Evolutionary conservation across 2,888 invertebrate genomes (phyloP).

Genomic region (Erannis defoliaria): DNA sequence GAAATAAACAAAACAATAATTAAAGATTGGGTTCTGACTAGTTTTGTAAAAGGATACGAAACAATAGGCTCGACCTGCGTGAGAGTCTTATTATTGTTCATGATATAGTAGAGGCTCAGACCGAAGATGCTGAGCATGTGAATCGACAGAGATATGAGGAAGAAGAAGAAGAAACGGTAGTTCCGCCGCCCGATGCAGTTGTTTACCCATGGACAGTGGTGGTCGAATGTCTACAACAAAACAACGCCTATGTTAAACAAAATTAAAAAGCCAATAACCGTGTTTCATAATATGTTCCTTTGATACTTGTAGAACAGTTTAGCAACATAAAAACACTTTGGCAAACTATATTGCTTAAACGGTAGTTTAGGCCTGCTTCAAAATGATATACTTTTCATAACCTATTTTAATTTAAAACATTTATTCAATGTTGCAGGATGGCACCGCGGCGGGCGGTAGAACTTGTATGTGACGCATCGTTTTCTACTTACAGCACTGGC

Average conservation of each 20-base stretch:
- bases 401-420: too few species aligned
- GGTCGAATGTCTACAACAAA: constrained; percentile 95
- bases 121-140: constrained; percentile 99
- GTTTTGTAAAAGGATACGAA: constrained; percentile 92
- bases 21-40: too few species aligned
- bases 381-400: too few species aligned
- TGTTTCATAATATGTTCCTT: too few species aligned
- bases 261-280: too few species aligned
- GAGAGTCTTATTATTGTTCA: constrained; percentile 93
- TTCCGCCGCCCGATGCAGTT: constrained; percentile 99
- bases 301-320: too few species aligned
- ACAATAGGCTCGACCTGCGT: constrained; percentile 93
- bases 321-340: too few species aligned
- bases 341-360: too few species aligned
- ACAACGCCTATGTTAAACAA: background rate
- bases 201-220: constrained; percentile 99
- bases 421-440: too few species aligned
- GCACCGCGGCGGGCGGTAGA: too few species aligned
- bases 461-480: background rate
- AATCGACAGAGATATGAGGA: constrained; percentile 97
- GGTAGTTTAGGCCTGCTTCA: too few species aligned
- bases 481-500: background rate
- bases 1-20: too few species aligned
- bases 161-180: constrained; percentile 99
- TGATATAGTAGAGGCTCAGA: constrained; percentile 96